Percentiles rank a stretch among this genome's conserved stretches.
Evolutionary conservation across 2,888 invertebrate genomes (phyloP).

Genomic region (Dryocosmus kuriphilus): DNA sequence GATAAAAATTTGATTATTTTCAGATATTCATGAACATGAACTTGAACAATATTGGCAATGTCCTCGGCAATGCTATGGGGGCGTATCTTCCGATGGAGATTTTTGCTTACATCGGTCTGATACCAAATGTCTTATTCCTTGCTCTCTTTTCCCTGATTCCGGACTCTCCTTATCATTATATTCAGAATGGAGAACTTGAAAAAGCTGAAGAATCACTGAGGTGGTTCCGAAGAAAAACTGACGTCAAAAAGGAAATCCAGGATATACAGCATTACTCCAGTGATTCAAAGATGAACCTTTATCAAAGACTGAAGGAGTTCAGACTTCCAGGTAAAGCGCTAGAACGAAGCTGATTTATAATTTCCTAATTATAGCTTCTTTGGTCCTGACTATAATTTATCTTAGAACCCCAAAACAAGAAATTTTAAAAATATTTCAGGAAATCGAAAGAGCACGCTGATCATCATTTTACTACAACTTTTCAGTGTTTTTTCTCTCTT

Average conservation of each 20-base stretch:
- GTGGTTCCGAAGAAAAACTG: conserved; percentile 68
- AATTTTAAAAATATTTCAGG: conserved; percentile 56
- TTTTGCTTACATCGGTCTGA: conserved; percentile 69
- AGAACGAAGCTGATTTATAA: neutral
- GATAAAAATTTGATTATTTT: conserved; percentile 44
- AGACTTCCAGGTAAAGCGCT: conserved; percentile 59
- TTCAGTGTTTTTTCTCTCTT: conserved; percentile 79
- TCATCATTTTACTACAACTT: conserved; percentile 77
- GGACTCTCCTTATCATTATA: conserved; percentile 74
- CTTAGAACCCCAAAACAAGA: too few relatives aligned
- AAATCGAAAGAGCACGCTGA: conserved; percentile 76
- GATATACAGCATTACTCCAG: conserved; percentile 69
- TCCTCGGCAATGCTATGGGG: conserved; percentile 74
- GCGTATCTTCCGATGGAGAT: conserved; percentile 71
- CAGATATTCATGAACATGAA: conserved; percentile 73
- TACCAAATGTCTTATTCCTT: conserved; percentile 67
- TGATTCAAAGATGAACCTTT: conserved; percentile 56
- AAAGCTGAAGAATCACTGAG: conserved; percentile 71
- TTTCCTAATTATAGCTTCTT: neutral
- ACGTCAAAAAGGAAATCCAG: conserved; percentile 68
- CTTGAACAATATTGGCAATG: conserved; percentile 66
- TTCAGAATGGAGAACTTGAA: conserved; percentile 63
- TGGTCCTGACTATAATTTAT: too few relatives aligned
- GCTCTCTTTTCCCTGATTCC: conserved; percentile 70
- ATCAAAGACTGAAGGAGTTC: conserved; percentile 63